A percentile compares a stretch with the other conserved stretches of the same genome.
Evolutionary conservation across 2,797 vertebrate species (phyloP).

Genomic region (Lates japonicus): DNA sequence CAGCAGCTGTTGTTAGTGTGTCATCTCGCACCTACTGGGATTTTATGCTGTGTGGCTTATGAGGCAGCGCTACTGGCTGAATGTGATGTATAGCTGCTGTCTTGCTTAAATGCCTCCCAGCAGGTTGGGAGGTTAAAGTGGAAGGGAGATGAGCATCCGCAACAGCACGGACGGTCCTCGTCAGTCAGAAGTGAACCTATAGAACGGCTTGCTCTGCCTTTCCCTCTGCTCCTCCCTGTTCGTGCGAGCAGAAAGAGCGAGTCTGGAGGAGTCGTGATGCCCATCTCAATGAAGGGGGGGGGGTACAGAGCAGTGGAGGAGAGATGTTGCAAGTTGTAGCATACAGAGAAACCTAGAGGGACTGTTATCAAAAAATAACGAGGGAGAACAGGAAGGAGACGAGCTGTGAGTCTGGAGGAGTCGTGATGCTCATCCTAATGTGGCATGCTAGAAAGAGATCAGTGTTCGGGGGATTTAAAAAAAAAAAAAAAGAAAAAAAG

Average conservation of each 20-base stretch:
- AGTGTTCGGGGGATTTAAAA: background rate
- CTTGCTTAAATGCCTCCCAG: constrained; percentile 36
- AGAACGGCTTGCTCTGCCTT: constrained; percentile 52
- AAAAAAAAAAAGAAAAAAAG: background rate
- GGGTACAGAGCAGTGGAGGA: constrained; percentile 47
- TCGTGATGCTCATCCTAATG: constrained; percentile 70
- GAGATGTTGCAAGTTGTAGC: constrained; percentile 57
- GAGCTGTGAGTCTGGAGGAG: constrained; percentile 32
- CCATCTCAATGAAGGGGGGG: constrained; percentile 78
- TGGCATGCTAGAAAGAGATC: background rate
- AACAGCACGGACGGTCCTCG: constrained; percentile 27
- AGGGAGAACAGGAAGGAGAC: constrained; percentile 4
- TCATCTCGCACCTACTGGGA: constrained; percentile 16
- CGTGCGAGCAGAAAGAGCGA: constrained; percentile 77
- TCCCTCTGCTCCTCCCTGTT: constrained; percentile 74
- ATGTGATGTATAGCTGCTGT: constrained; percentile 21
- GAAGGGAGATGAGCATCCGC: constrained; percentile 43
- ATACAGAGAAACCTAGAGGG: constrained; percentile 44
- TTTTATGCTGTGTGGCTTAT: background rate
- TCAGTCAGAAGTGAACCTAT: constrained; percentile 48
- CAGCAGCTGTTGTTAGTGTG: constrained; percentile 13
- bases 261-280: constrained; percentile 78
- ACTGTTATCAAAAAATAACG: constrained; percentile 32
- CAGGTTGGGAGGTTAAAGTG: constrained; percentile 39
- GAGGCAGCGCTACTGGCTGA: background rate